Conservation (phyloP, 1,140 invertebrate species). For the Tetraneura akinire region DNA sequence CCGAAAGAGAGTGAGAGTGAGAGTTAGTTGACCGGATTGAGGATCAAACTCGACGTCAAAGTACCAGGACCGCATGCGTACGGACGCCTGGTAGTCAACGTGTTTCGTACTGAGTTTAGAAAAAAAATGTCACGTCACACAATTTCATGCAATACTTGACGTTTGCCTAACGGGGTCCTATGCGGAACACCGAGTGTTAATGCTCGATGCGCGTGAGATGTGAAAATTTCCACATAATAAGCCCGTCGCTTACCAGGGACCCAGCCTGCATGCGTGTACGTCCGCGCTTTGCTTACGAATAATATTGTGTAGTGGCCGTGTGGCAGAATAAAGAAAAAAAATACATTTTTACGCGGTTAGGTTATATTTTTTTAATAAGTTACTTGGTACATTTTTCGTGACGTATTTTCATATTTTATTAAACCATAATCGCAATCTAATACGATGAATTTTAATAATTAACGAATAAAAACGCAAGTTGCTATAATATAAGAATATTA, state of each 20-base stretch:
- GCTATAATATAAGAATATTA: no score
- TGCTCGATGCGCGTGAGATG: conserved; percentile 20
- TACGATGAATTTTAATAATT: no score
- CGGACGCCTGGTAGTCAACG: no score
- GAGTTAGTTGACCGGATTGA: neutral
- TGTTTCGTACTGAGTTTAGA: neutral
- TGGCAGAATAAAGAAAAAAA: no score
- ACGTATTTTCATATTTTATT: no score
- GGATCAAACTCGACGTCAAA: conserved; percentile 13
- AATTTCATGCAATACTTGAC: conserved; percentile 42
- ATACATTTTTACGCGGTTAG: no score
- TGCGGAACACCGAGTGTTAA: neutral
- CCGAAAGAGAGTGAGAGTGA: neutral
- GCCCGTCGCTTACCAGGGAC: conserved; percentile 24
- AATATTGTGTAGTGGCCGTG: no score
- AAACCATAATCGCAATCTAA: no score
- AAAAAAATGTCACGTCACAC: conserved; percentile 46
- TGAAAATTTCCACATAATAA: conserved; percentile 47
- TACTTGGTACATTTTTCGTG: no score
- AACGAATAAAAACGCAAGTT: no score
- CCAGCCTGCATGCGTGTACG: neutral
- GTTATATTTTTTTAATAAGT: no score
- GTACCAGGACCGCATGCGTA: conserved; percentile 18
- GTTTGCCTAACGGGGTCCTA: conserved; percentile 2
- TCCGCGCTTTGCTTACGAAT: no score